phyloP scores from a whole-genome alignment of 2,797 vertebrate species.

The Onychomys arenicola region DNA sequence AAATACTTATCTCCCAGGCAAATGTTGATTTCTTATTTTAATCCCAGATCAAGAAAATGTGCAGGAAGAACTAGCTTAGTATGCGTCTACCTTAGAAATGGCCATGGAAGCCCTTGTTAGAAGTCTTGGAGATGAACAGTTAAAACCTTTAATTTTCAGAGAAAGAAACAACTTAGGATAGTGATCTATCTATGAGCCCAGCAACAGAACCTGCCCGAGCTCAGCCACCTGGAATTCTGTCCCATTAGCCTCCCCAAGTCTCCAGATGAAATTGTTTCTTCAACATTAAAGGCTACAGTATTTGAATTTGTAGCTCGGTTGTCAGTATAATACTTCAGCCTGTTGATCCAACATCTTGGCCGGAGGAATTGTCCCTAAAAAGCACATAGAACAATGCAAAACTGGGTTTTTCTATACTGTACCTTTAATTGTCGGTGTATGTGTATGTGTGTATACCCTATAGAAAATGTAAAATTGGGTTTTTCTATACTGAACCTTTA shows the following conservation, averaged over 20 bases:
- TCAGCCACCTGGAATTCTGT: background rate
- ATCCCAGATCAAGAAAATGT: background rate
- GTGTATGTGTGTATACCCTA: too few relatives aligned
- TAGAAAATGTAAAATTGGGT: background rate
- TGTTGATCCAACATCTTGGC: background rate
- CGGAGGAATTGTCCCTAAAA: background rate
- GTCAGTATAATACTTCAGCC: accelerated
- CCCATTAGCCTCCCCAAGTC: background rate
- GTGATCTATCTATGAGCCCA: background rate
- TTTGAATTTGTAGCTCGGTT: background rate
- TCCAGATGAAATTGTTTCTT: background rate
- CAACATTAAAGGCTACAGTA: background rate
- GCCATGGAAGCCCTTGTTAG: background rate
- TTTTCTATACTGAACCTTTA: background rate
- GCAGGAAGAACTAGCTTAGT: background rate
- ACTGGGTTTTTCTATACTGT: background rate
- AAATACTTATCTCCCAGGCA: background rate
- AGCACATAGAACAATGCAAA: background rate
- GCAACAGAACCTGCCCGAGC: background rate
- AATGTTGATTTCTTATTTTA: background rate
- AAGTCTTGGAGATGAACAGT: background rate
- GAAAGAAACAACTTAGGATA: background rate
- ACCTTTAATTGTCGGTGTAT: too few relatives aligned
- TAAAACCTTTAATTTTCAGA: conserved; percentile 23
- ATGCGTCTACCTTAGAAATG: background rate